Evolutionary conservation across 2,888 invertebrate species (phyloP).

Genomic region (Spodoptera littoralis): DNA sequence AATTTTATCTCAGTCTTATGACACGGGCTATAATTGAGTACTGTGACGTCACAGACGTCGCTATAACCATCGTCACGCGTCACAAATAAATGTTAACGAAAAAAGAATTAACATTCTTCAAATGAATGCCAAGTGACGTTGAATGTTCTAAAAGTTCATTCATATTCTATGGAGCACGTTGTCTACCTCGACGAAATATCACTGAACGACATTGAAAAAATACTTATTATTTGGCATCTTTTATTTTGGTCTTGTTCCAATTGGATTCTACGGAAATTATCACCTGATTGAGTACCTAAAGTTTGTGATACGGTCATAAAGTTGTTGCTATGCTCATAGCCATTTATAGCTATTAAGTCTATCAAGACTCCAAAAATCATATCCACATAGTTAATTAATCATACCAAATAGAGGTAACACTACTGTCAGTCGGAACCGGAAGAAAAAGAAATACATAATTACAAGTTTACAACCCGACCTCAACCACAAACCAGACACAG

Average conservation of each 20-base stretch:
- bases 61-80: neutral
- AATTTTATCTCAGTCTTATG: slow-evolving; percentile 33
- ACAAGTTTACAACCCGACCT: slow-evolving; percentile 1
- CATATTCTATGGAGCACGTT: slow-evolving; percentile 29
- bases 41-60: slow-evolving; percentile 21
- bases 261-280: too few relatives aligned
- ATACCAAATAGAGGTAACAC: too few relatives aligned
- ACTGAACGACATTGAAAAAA: slow-evolving; percentile 9
- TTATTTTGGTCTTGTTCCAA: neutral
- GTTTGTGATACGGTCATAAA: too few relatives aligned
- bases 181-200: slow-evolving; percentile 20
- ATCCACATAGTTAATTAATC: too few relatives aligned
- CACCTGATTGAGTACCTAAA: too few relatives aligned
- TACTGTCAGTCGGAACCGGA: too few relatives aligned
- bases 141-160: slow-evolving; percentile 33
- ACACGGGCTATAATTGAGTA: slow-evolving; percentile 22
- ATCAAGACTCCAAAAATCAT: too few relatives aligned
- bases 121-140: slow-evolving; percentile 37
- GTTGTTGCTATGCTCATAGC: too few relatives aligned
- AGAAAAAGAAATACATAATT: neutral
- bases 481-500: neutral
- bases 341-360: too few relatives aligned
- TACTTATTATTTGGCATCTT: neutral
- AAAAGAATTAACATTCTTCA: slow-evolving; percentile 17
- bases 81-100: slow-evolving; percentile 5